A percentile compares a stretch with the other conserved stretches of the same genome.
These are phyloP conservation scores for Noctua janthina DNA, from an alignment of 2,888 invertebrate species.

Conservation along the genomic window DNA sequence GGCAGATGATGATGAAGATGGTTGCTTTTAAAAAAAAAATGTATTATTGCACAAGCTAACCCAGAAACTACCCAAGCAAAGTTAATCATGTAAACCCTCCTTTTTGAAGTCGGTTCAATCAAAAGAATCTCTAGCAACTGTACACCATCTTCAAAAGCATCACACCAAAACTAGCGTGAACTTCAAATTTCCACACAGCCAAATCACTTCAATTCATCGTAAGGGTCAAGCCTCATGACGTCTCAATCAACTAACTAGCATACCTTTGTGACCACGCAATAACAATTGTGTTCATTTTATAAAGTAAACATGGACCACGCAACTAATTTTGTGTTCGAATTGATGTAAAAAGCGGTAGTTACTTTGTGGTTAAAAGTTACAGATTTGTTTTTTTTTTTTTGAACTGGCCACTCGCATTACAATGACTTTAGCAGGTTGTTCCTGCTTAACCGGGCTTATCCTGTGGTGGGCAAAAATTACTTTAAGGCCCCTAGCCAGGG, in stretches of 20 bases:
- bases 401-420: no score
- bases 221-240: constrained; percentile 42
- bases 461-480: no score
- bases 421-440: no score
- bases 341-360: constrained; percentile 34
- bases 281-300: constrained; percentile 41
- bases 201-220: constrained; percentile 38
- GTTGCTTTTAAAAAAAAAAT: no score
- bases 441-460: no score
- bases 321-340: constrained; percentile 44
- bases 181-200: constrained; percentile 13
- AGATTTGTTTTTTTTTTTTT: not conserved
- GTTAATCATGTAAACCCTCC: no score
- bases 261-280: constrained; percentile 41
- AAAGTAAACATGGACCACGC: constrained; percentile 37
- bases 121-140: not conserved
- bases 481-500: no score
- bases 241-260: constrained; percentile 42
- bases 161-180: not conserved
- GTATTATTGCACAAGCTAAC: no score
- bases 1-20: no score
- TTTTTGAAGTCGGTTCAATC: not conserved
- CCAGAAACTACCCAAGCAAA: no score
- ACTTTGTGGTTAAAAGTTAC: constrained; percentile 37
- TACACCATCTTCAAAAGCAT: constrained; percentile 1